These are phyloP conservation scores for Zhuqinia jingwanae DNA, from an alignment of 2,888 invertebrate species.

Conservation along the genomic window DNA sequence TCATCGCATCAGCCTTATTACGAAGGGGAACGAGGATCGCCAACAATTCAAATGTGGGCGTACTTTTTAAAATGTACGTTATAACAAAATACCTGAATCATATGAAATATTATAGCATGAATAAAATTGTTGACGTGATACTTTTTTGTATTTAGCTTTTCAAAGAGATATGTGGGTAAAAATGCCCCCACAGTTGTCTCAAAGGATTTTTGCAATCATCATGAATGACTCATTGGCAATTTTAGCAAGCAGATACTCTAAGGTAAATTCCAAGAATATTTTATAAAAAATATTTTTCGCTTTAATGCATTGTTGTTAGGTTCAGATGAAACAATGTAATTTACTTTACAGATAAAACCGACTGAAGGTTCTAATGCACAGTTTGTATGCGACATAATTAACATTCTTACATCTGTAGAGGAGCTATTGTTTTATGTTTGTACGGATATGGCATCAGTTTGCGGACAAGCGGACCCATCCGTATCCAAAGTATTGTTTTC, in stretches of 20 bases:
- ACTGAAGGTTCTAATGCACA: constrained; percentile 84
- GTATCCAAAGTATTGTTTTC: constrained; percentile 86
- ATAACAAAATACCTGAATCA: background rate
- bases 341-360: constrained; percentile 86
- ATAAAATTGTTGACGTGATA: too few species aligned
- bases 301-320: too few species aligned
- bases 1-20: constrained; percentile 85
- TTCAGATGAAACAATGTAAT: too few species aligned
- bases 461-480: constrained; percentile 76
- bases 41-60: constrained; percentile 94
- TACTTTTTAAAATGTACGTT: constrained; percentile 89
- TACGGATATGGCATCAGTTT: constrained; percentile 82
- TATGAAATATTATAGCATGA: too few species aligned
- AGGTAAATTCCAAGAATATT: constrained; percentile 82
- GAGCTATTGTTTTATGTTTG: constrained; percentile 88
- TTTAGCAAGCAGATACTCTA: constrained; percentile 89
- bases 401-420: constrained; percentile 88
- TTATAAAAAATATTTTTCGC: background rate
- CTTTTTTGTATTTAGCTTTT: constrained; percentile 83
- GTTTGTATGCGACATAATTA: constrained; percentile 88
- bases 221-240: constrained; percentile 92
- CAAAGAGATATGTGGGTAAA: constrained; percentile 92
- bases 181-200: constrained; percentile 94
- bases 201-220: constrained; percentile 92
- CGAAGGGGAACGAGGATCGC: constrained; percentile 87